Base-by-base conservation (phyloP, 2,888 invertebrate species). In the Oithona nana region DNA sequence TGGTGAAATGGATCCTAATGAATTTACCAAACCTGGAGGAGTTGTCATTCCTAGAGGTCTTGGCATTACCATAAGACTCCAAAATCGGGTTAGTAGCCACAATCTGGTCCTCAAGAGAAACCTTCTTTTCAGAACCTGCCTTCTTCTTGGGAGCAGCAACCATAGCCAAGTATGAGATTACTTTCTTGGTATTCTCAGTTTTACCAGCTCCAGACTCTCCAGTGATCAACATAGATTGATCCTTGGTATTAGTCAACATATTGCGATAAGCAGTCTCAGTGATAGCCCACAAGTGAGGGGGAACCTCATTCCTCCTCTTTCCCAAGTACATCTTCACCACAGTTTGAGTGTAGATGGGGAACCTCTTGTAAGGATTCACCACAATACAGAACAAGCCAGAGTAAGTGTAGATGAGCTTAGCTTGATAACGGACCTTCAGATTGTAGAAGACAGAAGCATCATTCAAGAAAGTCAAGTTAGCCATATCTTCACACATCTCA, bases 11-110 rank as follows among this genome's bases (percentile, higher is more conserved):
- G 76, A 98, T 98, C 83, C 98, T 92, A 82, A 98, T 98, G 86
- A 98, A 98, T 87, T 98, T 98, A 86, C 94, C 93, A 88, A 97
- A 98, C 84, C 97, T 93, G 69, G 97, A 97, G 67, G 97, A 97
- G 87, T 97, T 98, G 80, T 97, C 97, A 81, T 98, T 98, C 86
- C 97, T 90, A 78, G 92, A 92, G 74, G 94, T 94, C 84, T 94
- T 94, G 75, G 94, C 94, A 83, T 95, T 94, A 88, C 94, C 94
- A 76, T 94, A 94, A 72, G 94, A 93, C 81, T 94, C 94, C 80
- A 94, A 88, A 71, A 94, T 94, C 71, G 94, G 94, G 79, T 97
- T 98, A 77, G 95, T 95, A 77, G 97, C 95, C 71, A 97, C 93
- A 79, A 98, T 95, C 78, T 98, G 97, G 81, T 98, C 97, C 80